Conservation (phyloP, 2,888 invertebrate genomes). For the Tetrapedia diversipes region DNA sequence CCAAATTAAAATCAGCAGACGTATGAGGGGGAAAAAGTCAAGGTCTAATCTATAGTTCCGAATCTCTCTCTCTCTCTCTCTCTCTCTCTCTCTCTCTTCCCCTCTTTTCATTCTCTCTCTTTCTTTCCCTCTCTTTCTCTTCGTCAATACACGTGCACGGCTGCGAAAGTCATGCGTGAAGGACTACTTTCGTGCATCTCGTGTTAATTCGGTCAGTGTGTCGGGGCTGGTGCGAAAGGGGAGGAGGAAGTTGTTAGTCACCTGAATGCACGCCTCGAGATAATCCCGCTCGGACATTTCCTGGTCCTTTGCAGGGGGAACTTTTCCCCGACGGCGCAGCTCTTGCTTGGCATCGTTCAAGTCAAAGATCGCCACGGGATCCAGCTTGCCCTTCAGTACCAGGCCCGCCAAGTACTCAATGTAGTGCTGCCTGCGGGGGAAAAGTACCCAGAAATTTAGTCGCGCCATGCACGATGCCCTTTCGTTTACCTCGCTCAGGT, state of each 20-base stretch:
- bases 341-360: constrained; percentile 94
- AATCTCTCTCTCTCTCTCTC: too few relatives aligned
- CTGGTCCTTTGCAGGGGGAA: constrained; percentile 91
- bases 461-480: constrained; percentile 45
- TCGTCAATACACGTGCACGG: too few relatives aligned
- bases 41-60: neutral
- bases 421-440: constrained; percentile 93
- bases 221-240: constrained; percentile 44
- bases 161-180: constrained; percentile 52
- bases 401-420: constrained; percentile 96
- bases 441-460: constrained; percentile 81
- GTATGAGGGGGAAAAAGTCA: neutral
- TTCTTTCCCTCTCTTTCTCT: neutral
- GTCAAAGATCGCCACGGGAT: constrained; percentile 95
- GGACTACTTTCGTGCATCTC: constrained; percentile 63
- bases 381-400: constrained; percentile 92
- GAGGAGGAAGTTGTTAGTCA: constrained; percentile 82
- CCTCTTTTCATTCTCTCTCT: too few relatives aligned
- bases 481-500: constrained; percentile 83
- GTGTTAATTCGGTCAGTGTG: constrained; percentile 66
- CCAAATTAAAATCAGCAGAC: neutral
- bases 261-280: constrained; percentile 93
- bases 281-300: constrained; percentile 94
- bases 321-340: constrained; percentile 92
- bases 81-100: too few relatives aligned